Evolutionary conservation across 23 tunicate species (phyloP), one percentile per base, ranked within the genome.

Genomic region (Phallusia fumigata): DNA sequence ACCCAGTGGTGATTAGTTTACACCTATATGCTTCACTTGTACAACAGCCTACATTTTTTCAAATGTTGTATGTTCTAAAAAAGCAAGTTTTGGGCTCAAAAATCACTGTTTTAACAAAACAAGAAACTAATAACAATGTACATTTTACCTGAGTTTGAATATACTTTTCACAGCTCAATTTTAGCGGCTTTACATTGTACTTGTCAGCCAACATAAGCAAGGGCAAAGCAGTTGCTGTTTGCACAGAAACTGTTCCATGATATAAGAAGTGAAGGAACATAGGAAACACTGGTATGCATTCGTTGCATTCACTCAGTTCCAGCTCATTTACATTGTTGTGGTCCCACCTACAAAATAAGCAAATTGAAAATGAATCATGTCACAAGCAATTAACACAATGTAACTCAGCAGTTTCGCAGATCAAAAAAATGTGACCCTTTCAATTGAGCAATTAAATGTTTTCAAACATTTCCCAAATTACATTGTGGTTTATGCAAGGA

Each of bases 181-280:
- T 94, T 24, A 94, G 49, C 0, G 98, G 94, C 78, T 78, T 87
- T 10, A 94, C 98, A 86, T 94, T 89, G 73, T 94, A 94, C 76
- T 94, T 94, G 79, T 94, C 98, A 8, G 94, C 94, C 30, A 94
- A 80, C 98, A 94, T 89, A 13, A 94, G 87, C 76, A 94, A 79
- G 15, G 98, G 98, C 18, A 94, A 51, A 0, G 98, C 98, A 31
- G 94, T 85, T 33, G 88, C 45, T 28, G 92, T 83, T 24, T 79
- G 74, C 5, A 94, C 90, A 53, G 36, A 44, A 31, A 85, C 87
- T 76, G 86, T 69, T 21, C 98, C 98, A 53, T 92, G 88, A 53
- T 94, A 94, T 21, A 94, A 76, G 75, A 85, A 94, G 33, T 85
- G 85, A 6, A 94, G 69, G 82, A 94, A 94, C 44, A 3, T 51